These are phyloP conservation scores for Heliconius himera DNA, from an alignment of 1,140 invertebrate genomes.

Conservation along the genomic window DNA sequence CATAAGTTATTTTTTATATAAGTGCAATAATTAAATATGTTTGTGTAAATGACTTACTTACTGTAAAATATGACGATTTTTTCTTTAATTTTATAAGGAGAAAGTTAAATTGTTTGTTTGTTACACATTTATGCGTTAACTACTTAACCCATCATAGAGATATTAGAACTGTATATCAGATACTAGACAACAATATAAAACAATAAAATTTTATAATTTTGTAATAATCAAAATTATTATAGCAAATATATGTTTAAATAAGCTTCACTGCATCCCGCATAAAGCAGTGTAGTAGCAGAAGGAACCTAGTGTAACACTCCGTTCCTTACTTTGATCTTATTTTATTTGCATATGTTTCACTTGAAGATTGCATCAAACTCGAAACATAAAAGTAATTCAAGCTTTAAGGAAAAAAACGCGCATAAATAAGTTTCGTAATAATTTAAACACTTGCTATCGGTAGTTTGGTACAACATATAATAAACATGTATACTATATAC, in stretches of 20 bases:
- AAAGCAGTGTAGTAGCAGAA: neutral
- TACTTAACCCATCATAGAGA: no score
- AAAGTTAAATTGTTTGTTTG: no score
- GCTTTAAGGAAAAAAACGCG: slow-evolving; percentile 1
- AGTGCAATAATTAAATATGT: neutral
- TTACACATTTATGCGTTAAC: no score
- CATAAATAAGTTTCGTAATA: slow-evolving; percentile 9
- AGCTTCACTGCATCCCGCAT: neutral
- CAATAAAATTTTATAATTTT: no score
- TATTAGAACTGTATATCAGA: no score
- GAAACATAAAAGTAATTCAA: slow-evolving; percentile 2
- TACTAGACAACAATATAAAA: no score
- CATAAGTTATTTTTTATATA: neutral
- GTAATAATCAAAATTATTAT: no score
- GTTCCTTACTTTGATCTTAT: no score
- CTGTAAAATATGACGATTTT: no score
- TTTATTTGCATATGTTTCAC: neutral
- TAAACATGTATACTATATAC: neutral
- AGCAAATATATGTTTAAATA: neutral
- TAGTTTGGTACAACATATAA: neutral
- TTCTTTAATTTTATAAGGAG: no score
- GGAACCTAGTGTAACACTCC: neutral
- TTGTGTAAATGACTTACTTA: no score
- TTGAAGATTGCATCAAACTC: neutral
- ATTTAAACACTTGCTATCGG: neutral